Evolutionary conservation across 2,113 vertebrate species (phyloP).

Genomic region (Pelvicachromis taeniatus): DNA sequence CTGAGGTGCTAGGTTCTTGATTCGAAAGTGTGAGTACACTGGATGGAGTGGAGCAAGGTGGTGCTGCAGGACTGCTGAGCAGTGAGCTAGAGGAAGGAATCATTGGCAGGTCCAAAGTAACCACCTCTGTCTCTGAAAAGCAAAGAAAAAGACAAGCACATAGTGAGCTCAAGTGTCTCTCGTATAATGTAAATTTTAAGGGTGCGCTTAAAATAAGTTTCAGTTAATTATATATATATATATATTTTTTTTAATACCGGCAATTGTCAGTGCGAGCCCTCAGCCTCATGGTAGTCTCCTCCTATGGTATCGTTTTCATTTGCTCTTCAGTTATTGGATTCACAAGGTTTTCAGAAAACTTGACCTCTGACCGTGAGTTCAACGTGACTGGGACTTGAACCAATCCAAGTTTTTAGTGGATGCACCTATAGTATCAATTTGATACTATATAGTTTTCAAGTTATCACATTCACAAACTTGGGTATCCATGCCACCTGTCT

Average conservation of each 20-base stretch:
- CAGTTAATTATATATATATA: background rate
- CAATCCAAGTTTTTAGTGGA: background rate
- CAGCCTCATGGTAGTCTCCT: background rate
- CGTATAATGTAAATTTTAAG: background rate
- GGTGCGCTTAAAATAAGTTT: background rate
- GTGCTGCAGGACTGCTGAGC: background rate
- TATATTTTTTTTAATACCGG: background rate
- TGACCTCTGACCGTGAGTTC: background rate
- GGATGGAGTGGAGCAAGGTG: background rate
- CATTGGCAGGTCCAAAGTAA: background rate
- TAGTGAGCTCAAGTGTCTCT: background rate
- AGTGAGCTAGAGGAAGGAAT: background rate
- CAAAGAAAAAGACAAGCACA: background rate
- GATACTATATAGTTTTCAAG: background rate
- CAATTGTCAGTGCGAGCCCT: rapidly evolving
- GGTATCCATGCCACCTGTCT: background rate
- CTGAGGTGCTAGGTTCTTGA: background rate
- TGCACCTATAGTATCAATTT: background rate
- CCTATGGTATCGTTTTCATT: background rate
- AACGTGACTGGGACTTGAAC: background rate
- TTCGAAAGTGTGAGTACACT: background rate
- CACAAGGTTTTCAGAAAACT: background rate
- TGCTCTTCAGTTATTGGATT: background rate
- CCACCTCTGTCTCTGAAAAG: background rate
- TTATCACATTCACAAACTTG: background rate